Evolutionary conservation across 2,797 vertebrate genomes (phyloP).

Genomic region (Dryobates pubescens): DNA sequence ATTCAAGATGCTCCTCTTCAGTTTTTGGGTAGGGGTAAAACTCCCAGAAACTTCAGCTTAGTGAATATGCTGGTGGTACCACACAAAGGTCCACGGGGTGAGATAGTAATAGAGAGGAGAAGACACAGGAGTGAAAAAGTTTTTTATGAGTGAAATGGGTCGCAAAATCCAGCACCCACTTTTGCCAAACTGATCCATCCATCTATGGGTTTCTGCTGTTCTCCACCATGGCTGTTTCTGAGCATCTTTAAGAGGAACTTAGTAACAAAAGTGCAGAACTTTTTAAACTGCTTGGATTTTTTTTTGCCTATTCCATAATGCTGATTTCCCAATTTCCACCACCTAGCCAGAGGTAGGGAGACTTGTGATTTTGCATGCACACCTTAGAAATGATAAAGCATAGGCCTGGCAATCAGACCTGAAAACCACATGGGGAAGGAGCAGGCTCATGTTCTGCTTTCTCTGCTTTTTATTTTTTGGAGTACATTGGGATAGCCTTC

Average conservation of each 20-base stretch:
- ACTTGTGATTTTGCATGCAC: not conserved
- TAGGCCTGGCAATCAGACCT: conserved; percentile 1
- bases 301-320: not conserved
- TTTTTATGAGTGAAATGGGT: not conserved
- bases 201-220: not conserved
- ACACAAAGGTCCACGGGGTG: fast-evolving
- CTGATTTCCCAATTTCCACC: conserved; percentile 17
- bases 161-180: not conserved
- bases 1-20: not conserved
- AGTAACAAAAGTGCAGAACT: not conserved
- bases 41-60: not conserved
- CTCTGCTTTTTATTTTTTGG: conserved; percentile 34
- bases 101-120: not conserved
- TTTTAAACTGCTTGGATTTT: not conserved
- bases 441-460: conserved; percentile 37
- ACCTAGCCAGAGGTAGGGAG: not conserved
- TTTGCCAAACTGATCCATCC: not conserved
- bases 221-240: not conserved
- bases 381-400: not conserved
- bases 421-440: conserved; percentile 9
- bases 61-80: not conserved
- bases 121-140: not conserved
- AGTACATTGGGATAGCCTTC: conserved; percentile 30
- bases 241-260: not conserved
- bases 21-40: not conserved